Conservation (phyloP, 2,113 vertebrate genomes). For the Saguinus midas region DNA sequence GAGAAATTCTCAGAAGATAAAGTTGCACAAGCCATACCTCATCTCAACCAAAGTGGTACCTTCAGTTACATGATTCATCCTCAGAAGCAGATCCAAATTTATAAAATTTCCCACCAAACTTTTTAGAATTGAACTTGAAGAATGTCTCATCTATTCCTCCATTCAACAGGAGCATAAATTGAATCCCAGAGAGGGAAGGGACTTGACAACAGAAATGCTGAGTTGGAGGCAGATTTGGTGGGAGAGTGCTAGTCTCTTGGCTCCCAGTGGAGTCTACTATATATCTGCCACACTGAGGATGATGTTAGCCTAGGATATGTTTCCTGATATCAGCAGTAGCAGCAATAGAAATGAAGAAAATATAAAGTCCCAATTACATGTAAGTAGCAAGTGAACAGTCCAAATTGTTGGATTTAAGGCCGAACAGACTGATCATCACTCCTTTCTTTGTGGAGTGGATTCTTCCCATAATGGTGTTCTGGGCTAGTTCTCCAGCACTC, state of each 20-base stretch:
- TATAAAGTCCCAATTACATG: neutral
- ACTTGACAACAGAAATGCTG: neutral
- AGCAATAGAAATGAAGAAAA: neutral
- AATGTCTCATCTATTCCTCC: neutral
- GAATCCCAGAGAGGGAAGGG: neutral
- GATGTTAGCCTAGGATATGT: neutral
- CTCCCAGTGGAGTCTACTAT: neutral
- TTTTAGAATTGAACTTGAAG: neutral
- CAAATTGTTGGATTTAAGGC: neutral
- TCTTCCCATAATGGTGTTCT: neutral
- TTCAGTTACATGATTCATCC: neutral
- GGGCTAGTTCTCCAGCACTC: neutral
- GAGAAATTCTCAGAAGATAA: neutral
- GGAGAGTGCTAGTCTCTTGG: neutral
- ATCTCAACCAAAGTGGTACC: neutral
- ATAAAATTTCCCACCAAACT: neutral
- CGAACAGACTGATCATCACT: neutral
- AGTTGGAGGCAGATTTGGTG: neutral
- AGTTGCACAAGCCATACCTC: neutral
- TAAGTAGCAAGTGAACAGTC: neutral
- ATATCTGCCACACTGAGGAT: neutral
- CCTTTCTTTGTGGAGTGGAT: neutral
- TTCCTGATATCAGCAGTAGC: neutral
- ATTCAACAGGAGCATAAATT: neutral
- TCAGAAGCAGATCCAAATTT: neutral